Base-by-base conservation (phyloP, 2,113 vertebrate genomes). In the Brachionichthys hirsutus region DNA sequence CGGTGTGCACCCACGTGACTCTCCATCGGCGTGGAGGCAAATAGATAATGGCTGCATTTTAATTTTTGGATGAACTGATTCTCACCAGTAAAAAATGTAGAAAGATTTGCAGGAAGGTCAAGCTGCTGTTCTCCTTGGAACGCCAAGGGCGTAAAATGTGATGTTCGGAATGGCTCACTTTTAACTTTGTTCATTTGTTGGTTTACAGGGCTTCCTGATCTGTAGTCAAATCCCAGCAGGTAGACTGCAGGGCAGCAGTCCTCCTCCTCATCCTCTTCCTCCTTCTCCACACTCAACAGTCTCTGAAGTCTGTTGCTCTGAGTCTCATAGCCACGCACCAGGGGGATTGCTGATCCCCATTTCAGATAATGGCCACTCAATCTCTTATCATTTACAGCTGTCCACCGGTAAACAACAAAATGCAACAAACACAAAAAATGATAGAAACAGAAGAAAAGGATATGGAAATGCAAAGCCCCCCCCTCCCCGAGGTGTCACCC, bases 331-430 rank as follows among this genome's bases (percentile, higher is more conserved):
- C 82, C 41, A 62, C 52, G 75, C 84, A 89, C 86, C 90, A 75
- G 69, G 77, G 89, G 90, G 89, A 92, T 87, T 88, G 77, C 85
- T 87, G 89, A 92, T 92, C 82, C 81, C 86, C 88, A 91, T 92
- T 91, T 92, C 80, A 92, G 90, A 91, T 91, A 90, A 47, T 44
- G 61, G 72, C 71, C 82, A n/a, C 65, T 85, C 88, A 85, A 86
- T 89, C 84, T 86, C 90, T 92, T 92, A 92, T 92, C 90, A 88
- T 90, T 87, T 91, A 88, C 87, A 89, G 88, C 90, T 90, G 88
- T 91, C 91, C 80, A 82, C 73, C 78, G 67, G 88, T 89, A 92
- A 92, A 91, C 90, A 92, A 89, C 87, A 74, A 82, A 89, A 90
- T 70, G 60, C 84, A 90, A 90, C 85, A 82, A 87, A 30, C 22